Conservation (phyloP, 1,140 invertebrate species). For the Oreohelix idahoensis region DNA sequence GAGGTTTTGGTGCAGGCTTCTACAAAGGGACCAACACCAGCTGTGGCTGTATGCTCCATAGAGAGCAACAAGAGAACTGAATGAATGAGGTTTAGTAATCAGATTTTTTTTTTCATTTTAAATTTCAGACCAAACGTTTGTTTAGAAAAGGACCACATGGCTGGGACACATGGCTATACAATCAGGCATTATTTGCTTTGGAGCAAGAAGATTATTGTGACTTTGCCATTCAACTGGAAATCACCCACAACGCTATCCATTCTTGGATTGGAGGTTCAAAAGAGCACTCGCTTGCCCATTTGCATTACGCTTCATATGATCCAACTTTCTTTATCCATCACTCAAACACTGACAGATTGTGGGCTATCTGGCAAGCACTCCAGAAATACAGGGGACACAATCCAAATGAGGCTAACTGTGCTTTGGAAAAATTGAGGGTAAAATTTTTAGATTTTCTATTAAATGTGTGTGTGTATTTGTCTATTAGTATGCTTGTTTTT, state of each 20-base stretch:
- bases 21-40: no score
- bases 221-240: conserved; percentile 43
- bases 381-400: conserved; percentile 45
- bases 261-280: conserved; percentile 43
- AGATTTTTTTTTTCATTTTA: background rate
- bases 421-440: conserved; percentile 44
- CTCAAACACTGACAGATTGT: conserved; percentile 41
- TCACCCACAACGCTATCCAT: conserved; percentile 47
- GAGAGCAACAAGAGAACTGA: no score
- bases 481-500: no score
- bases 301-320: conserved; percentile 49
- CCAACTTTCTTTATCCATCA: conserved; percentile 48
- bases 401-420: conserved; percentile 46
- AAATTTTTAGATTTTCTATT: background rate
- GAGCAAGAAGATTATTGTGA: conserved; percentile 54
- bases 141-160: conserved; percentile 15
- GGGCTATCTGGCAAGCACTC: conserved; percentile 49
- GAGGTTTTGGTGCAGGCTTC: no score
- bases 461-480: no score
- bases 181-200: conserved; percentile 45
- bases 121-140: background rate
- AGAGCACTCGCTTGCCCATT: conserved; percentile 40
- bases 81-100: no score
- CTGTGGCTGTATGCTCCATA: no score
- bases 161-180: conserved; percentile 45